Evolutionary conservation across 2,888 invertebrate species (phyloP).

Genomic region (Acanthosoma haemorrhoidale): DNA sequence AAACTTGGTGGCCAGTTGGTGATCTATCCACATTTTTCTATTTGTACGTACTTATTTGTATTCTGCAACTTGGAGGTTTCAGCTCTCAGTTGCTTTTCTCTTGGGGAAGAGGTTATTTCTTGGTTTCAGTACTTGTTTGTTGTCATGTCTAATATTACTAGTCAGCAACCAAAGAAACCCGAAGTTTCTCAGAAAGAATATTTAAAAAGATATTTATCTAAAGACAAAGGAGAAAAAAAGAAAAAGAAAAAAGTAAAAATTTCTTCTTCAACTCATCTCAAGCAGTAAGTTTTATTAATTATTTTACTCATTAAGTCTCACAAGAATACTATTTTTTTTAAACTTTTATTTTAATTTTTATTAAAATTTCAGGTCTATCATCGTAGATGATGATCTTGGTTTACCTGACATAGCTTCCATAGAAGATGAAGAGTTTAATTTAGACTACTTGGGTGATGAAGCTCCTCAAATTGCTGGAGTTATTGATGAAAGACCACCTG

Average conservation of each 20-base stretch:
- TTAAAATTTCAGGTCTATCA: conserved; percentile 58
- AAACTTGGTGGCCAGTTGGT: no score
- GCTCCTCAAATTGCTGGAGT: conserved; percentile 85
- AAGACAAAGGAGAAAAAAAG: conserved; percentile 57
- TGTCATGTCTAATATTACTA: neutral
- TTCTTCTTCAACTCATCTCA: conserved; percentile 47
- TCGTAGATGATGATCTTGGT: conserved; percentile 80
- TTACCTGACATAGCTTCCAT: conserved; percentile 56
- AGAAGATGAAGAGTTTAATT: conserved; percentile 60
- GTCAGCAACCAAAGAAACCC: neutral
- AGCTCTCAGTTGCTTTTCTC: no score
- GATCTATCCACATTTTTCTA: no score
- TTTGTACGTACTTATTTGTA: no score
- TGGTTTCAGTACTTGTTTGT: no score
- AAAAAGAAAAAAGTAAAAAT: conserved; percentile 62
- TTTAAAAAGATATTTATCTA: conserved; percentile 68
- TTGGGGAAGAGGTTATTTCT: no score
- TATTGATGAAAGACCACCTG: conserved; percentile 72
- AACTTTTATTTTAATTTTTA: neutral
- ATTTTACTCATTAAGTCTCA: neutral
- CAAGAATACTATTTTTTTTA: neutral
- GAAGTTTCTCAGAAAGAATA: conserved; percentile 62
- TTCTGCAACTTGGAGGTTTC: no score
- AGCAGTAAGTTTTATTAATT: conserved; percentile 40
- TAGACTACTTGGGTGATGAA: conserved; percentile 72